Base-by-base conservation (phyloP, 2,888 invertebrate species). In the Prosopocoilus inquinatus region DNA sequence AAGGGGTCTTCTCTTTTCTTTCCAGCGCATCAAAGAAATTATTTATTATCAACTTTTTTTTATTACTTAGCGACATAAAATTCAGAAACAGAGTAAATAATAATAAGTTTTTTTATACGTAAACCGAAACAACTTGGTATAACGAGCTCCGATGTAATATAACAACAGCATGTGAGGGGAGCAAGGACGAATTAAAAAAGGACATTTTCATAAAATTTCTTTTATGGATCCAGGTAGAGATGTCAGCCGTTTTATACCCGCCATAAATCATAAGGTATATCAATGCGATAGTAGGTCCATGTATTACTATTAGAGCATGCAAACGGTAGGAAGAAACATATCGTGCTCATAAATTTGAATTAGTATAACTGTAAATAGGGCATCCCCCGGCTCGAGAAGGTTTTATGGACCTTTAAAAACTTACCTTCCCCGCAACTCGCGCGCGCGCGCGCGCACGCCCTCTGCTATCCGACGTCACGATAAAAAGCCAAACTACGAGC, bases 331-430 rank as follows among this genome's bases (percentile, higher is more conserved):
- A 57, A 50, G 59, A 41, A 41, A 41, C 16, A 16, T 16, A 41
- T 41, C 12, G 50, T 38, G 12, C 9, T 41, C 70, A 66, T 71
- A 70, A 71, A 70, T 71, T 69, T 63, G 67, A 68, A 71, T 71
- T 70, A 71, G 61, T 59, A 64, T 67, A 69, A 67, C 65, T 69
- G 67, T 68, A 68, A 69, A 69, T 68, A 67, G 63, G 64, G 62
- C 61, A 58, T 64, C 60, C 63, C 47, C 12, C 36, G 47, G 16
- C 51, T 33, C 33, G 47, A 47, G 16, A 34, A n/a, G 46, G 53
- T 53, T 53, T 53, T 53, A 53, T 53, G 38, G 53, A 41, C 53
- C 41, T 47, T 53, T 53, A 53, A 53, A 53, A 53, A 53, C 43
- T 53, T 53, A 53, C 41, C 53, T 41, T 41, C 13, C n/a, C 39